Conservation (phyloP, 2,888 invertebrate genomes). For the Notodonta ziczac region DNA sequence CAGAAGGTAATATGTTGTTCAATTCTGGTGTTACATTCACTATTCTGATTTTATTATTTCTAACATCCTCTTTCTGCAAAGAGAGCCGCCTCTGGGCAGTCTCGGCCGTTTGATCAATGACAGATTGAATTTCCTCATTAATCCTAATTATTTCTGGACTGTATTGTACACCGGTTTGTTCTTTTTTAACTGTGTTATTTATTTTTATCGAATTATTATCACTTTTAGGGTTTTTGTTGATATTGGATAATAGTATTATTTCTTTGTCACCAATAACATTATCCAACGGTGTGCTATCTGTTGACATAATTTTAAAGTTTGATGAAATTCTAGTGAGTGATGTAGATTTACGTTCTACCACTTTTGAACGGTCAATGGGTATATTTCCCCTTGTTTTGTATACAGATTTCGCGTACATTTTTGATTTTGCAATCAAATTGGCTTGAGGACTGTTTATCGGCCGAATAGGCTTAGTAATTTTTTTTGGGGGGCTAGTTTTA, state of each 20-base stretch:
- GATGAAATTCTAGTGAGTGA: constrained; percentile 8
- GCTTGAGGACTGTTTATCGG: not conserved
- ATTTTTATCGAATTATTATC: constrained; percentile 25
- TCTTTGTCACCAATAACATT: constrained; percentile 33
- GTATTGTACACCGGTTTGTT: constrained; percentile 1
- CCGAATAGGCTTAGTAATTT: constrained; percentile 9
- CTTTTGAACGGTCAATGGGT: not conserved
- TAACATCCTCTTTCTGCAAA: not conserved
- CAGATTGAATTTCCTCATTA: constrained; percentile 6
- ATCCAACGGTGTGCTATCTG: constrained; percentile 16
- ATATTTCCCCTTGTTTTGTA: constrained; percentile 2
- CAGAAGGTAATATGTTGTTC: constrained; percentile 12
- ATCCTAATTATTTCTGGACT: constrained; percentile 9
- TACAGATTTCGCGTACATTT: not conserved
- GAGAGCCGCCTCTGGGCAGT: not conserved
- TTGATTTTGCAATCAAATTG: not conserved
- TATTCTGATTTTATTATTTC: constrained; percentile 11
- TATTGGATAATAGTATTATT: constrained; percentile 21
- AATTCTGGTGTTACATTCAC: constrained; percentile 6
- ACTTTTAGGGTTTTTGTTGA: constrained; percentile 33
- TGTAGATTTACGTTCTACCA: constrained; percentile 3
- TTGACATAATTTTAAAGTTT: constrained; percentile 12
- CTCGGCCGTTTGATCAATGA: not conserved
- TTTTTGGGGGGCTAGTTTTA: constrained; percentile 17
- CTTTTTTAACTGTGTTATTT: constrained; percentile 14